Percentiles rank a stretch among this genome's conserved stretches.
Conservation (phyloP, 2,797 vertebrate genomes). For the Ammospiza maritima region DNA sequence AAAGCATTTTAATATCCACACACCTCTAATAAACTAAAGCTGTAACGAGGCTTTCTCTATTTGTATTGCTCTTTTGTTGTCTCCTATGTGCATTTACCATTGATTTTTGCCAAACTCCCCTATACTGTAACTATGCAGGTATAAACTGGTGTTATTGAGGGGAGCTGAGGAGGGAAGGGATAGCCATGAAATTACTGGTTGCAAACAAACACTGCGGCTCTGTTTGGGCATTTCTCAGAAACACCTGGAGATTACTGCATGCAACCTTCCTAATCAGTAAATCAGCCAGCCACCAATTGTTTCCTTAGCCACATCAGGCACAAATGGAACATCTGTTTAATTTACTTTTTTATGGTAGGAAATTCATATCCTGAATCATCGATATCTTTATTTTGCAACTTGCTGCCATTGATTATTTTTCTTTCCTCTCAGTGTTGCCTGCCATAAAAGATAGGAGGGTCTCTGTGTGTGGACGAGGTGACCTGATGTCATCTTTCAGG, state of each 20-base stretch:
- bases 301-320: conserved; percentile 57
- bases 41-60: conserved; percentile 15
- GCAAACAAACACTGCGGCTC: conserved; percentile 49
- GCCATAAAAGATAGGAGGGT: neutral
- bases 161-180: conserved; percentile 6
- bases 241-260: conserved; percentile 49
- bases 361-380: conserved; percentile 51
- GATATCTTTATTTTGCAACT: conserved; percentile 52
- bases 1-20: conserved; percentile 21
- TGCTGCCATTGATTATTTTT: neutral
- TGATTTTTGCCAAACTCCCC: conserved; percentile 50
- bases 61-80: conserved; percentile 31
- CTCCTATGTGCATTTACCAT: conserved; percentile 43
- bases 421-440: neutral
- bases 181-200: conserved; percentile 63
- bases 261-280: conserved; percentile 58
- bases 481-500: neutral
- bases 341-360: conserved; percentile 51
- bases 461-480: neutral
- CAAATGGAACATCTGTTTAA: conserved; percentile 73
- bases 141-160: conserved; percentile 41
- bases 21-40: conserved; percentile 12
- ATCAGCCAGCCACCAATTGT: conserved; percentile 50
- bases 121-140: conserved; percentile 25
- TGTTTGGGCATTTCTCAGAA: conserved; percentile 47